phyloP scores from a whole-genome alignment of 2,113 vertebrate genomes.

The Ictalurus furcatus region DNA sequence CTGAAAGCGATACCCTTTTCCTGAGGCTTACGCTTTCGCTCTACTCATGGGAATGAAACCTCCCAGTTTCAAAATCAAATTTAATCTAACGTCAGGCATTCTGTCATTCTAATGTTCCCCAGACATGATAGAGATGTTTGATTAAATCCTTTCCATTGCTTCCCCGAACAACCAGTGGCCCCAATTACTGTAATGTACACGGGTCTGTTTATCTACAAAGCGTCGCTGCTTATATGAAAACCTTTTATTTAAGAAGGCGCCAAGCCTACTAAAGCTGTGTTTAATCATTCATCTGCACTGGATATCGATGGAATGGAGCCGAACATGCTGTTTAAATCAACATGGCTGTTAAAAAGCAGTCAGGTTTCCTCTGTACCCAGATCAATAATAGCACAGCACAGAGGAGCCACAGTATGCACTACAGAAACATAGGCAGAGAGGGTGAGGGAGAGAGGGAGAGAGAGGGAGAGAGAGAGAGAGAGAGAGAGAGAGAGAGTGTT shows the following conservation, averaged over 20 bases:
- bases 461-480: neutral
- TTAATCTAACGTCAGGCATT: conserved; percentile 1
- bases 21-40: neutral
- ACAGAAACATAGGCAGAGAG: conserved; percentile 12
- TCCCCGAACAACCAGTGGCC: conserved; percentile 25
- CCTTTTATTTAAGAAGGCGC: conserved; percentile 38
- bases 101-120: conserved; percentile 1
- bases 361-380: conserved; percentile 46
- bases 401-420: conserved; percentile 31
- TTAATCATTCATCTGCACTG: conserved; percentile 56
- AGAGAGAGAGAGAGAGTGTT: too few relatives aligned
- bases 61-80: conserved; percentile 3
- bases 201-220: conserved; percentile 50
- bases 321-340: conserved; percentile 56
- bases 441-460: neutral
- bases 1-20: neutral
- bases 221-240: conserved; percentile 39
- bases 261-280: conserved; percentile 29
- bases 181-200: conserved; percentile 44
- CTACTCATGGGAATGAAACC: neutral
- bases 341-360: conserved; percentile 53
- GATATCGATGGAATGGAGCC: conserved; percentile 46
- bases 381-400: conserved; percentile 50
- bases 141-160: conserved; percentile 34
- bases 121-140: conserved; percentile 33